phyloP scores from a whole-genome alignment of 2,888 invertebrate genomes.

The Cosmia pyralina region DNA sequence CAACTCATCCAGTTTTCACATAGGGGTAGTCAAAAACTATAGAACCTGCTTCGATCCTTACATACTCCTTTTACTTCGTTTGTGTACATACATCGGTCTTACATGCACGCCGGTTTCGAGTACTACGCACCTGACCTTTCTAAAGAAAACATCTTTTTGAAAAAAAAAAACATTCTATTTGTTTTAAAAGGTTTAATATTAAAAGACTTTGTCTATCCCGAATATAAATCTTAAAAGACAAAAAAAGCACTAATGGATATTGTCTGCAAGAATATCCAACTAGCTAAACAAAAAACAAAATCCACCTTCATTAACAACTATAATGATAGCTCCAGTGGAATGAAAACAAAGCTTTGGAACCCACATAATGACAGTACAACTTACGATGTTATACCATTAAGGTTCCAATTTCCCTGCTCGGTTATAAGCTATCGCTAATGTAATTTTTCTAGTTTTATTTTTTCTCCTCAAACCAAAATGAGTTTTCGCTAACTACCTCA shows the following conservation, averaged over 20 bases:
- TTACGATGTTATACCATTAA: slow-evolving; percentile 48
- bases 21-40: not conserved
- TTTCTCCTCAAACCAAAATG: slow-evolving; percentile 57
- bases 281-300: slow-evolving; percentile 41
- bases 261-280: slow-evolving; percentile 14
- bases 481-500: slow-evolving; percentile 62
- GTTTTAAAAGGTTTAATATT: not conserved
- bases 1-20: not conserved
- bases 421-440: slow-evolving; percentile 55
- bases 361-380: slow-evolving; percentile 60
- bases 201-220: not conserved
- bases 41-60: not conserved
- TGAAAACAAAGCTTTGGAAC: slow-evolving; percentile 60
- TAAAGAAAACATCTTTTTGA: too few relatives aligned
- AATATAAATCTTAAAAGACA: slow-evolving; percentile 1
- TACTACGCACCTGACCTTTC: not conserved
- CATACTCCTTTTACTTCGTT: not conserved
- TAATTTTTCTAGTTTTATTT: slow-evolving; percentile 49
- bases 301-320: slow-evolving; percentile 48
- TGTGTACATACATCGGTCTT: not conserved
- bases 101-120: too few relatives aligned
- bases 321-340: slow-evolving; percentile 52
- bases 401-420: slow-evolving; percentile 51
- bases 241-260: slow-evolving; percentile 22
- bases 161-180: not conserved